Base-by-base conservation (phyloP, 37 sponge, comb jelly and placozoan species). In the Crambe crambe region DNA sequence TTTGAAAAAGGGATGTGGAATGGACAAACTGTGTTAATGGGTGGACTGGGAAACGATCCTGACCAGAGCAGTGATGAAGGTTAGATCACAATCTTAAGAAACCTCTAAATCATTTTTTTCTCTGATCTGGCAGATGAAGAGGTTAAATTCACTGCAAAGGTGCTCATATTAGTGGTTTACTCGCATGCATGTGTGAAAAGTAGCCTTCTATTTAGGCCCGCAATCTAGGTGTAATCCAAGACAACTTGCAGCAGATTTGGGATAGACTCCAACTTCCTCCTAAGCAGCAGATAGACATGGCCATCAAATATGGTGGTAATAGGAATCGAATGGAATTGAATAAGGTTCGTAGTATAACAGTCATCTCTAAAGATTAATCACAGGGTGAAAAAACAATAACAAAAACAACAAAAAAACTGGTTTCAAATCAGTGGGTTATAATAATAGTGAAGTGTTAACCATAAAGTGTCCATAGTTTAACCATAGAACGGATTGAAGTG, bases 1-100 rank as follows among this genome's bases (percentile, higher is more conserved):
- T 95, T 78, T 63, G 62, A 73, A 29, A 35, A 62, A 26, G 97
- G 97, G 21, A 59, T 61, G 61, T 97, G 97, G 97, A 97, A 97
- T 84, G 95, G 86, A 17, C 92, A 92, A 34, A 68, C 97, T 2
- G 85, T 94, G 25, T 36, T 82, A 41, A 95, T 94, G 93, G 97
- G 95, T 25, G 93, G 95, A 40, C 79, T 97, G 17, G 97, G 95
- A 17, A 66, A 88, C 18, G 89, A 88, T 43, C 94, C 94, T 20
- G 79, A 86, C 4, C 17, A 60, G 12, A 32, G 67, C 44, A 74
- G 75, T 84, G 74, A 79, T 42, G 81, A 74, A 68, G 81, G 87
- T 77, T 70, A 40, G 54, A 15, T 47, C 51, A 47, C 51, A 6
- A 47, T 47, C 51, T 47, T 47, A n/a, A n/a, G n/a, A n/a, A n/a